A percentile compares a stretch with the other conserved stretches of the same genome.
Conservation (phyloP, 2,113 vertebrate genomes). For the Ceratotherium simum region DNA sequence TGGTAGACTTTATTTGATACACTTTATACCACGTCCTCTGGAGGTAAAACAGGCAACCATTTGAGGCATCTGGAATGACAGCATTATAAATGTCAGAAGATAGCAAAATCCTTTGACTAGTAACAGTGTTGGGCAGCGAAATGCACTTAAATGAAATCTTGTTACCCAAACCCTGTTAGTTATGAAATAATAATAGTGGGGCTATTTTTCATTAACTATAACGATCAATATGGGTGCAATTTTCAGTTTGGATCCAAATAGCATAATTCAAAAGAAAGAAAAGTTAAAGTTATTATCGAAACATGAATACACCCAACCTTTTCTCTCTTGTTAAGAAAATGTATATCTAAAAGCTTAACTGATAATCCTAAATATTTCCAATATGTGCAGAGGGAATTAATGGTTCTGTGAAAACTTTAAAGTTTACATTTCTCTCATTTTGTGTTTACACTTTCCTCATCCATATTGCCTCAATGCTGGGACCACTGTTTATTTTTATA, state of each 20-base stretch:
- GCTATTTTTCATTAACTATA: slow-evolving; percentile 47
- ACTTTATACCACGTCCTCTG: background rate
- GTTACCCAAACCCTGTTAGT: background rate
- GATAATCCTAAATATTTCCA: slow-evolving; percentile 39
- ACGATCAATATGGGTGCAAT: background rate
- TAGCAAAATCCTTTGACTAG: slow-evolving; percentile 12
- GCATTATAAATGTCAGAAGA: slow-evolving; percentile 27
- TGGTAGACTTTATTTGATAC: slow-evolving; percentile 46
- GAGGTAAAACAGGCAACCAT: background rate
- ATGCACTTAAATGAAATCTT: background rate
- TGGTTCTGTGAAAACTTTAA: slow-evolving; percentile 56
- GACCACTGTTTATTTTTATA: slow-evolving; percentile 40
- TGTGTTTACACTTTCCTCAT: slow-evolving; percentile 3
- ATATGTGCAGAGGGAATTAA: slow-evolving; percentile 34
- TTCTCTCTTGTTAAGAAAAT: slow-evolving; percentile 53
- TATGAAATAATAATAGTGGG: slow-evolving; percentile 18
- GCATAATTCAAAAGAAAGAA: slow-evolving; percentile 51
- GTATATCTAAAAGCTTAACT: slow-evolving; percentile 67
- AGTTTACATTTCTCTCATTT: slow-evolving; percentile 41
- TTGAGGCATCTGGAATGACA: background rate
- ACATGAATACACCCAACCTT: background rate
- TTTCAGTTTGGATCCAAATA: slow-evolving; percentile 49
- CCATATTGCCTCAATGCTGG: background rate
- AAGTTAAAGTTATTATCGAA: slow-evolving; percentile 61
- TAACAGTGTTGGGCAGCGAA: background rate